Percentiles rank a stretch among this genome's conserved stretches.
These are phyloP conservation scores for Toxotes jaculatrix DNA, from an alignment of 2,113 vertebrate species.

Conservation along the genomic window DNA sequence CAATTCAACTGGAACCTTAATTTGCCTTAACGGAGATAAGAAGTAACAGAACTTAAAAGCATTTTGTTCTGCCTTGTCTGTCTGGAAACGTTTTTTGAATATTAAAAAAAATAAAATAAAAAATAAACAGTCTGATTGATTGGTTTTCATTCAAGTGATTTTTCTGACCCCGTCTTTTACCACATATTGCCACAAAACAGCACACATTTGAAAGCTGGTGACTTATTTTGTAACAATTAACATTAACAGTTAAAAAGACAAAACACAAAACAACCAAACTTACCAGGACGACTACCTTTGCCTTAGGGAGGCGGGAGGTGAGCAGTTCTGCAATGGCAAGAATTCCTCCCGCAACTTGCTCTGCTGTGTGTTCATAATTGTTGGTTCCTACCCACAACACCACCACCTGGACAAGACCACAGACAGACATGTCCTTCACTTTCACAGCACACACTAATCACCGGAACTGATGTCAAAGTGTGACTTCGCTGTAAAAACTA, in stretches of 20 bases:
- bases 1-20: not conserved
- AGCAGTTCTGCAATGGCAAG: slow-evolving; percentile 92
- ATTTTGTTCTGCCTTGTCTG: not conserved
- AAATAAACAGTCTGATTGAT: too few relatives aligned
- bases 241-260: not conserved
- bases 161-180: not conserved
- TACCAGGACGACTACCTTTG: slow-evolving; percentile 95
- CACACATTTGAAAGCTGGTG: not conserved
- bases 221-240: not conserved
- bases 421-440: slow-evolving; percentile 26
- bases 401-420: slow-evolving; percentile 86
- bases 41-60: too few relatives aligned
- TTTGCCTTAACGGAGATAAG: not conserved
- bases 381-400: slow-evolving; percentile 99
- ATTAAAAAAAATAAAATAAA: too few relatives aligned
- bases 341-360: slow-evolving; percentile 95
- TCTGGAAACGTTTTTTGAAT: not conserved
- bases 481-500: not conserved
- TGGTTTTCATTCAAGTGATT: not conserved
- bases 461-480: not conserved
- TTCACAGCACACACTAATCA: not conserved
- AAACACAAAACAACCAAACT: slow-evolving; percentile 40
- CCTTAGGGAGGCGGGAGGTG: slow-evolving; percentile 90
- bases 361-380: slow-evolving; percentile 94
- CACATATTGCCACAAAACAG: not conserved